These are phyloP conservation scores for Amblyopsis hoosieri DNA, from an alignment of 2,797 vertebrate genomes.

Conservation along the genomic window DNA sequence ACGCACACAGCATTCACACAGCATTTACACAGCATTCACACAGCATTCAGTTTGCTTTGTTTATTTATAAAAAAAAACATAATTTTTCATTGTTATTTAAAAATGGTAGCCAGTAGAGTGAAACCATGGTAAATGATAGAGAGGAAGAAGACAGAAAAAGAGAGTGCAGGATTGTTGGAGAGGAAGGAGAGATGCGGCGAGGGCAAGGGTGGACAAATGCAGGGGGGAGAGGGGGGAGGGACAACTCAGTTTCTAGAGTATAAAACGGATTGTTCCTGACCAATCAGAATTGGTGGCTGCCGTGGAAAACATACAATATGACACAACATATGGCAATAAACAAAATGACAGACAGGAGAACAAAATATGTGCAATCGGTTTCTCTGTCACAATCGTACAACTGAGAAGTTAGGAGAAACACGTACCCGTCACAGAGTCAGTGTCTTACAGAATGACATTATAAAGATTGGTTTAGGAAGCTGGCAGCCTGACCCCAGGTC, in stretches of 20 bases:
- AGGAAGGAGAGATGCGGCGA: slow-evolving; percentile 39
- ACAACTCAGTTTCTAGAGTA: slow-evolving; percentile 55
- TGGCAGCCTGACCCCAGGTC: slow-evolving; percentile 29
- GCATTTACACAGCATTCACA: slow-evolving; percentile 25
- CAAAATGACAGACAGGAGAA: slow-evolving; percentile 6
- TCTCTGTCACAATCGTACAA: slow-evolving; percentile 58
- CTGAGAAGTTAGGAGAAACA: slow-evolving; percentile 43
- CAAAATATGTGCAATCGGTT: slow-evolving; percentile 75
- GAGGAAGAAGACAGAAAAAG: slow-evolving; percentile 45
- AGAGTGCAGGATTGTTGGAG: slow-evolving; percentile 49
- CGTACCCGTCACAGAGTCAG: slow-evolving; percentile 36
- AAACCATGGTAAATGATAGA: slow-evolving; percentile 47
- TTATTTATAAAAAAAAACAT: slow-evolving; percentile 73
- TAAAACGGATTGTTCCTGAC: slow-evolving; percentile 57
- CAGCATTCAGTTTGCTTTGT: slow-evolving; percentile 63
- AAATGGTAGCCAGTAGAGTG: slow-evolving; percentile 65
- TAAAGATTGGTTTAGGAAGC: slow-evolving; percentile 8
- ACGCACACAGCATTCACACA: slow-evolving; percentile 16
- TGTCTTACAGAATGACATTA: slow-evolving; percentile 21
- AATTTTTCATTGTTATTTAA: slow-evolving; percentile 52
- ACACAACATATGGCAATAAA: slow-evolving; percentile 25
- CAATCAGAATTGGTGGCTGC: slow-evolving; percentile 57
- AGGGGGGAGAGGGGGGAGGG: background rate
- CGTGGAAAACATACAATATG: slow-evolving; percentile 69
- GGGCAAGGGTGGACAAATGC: slow-evolving; percentile 48